Evolutionary conservation across 2,888 invertebrate species (phyloP), one percentile per base, ranked within the genome.

Genomic region (Margaritifera margaritifera): DNA sequence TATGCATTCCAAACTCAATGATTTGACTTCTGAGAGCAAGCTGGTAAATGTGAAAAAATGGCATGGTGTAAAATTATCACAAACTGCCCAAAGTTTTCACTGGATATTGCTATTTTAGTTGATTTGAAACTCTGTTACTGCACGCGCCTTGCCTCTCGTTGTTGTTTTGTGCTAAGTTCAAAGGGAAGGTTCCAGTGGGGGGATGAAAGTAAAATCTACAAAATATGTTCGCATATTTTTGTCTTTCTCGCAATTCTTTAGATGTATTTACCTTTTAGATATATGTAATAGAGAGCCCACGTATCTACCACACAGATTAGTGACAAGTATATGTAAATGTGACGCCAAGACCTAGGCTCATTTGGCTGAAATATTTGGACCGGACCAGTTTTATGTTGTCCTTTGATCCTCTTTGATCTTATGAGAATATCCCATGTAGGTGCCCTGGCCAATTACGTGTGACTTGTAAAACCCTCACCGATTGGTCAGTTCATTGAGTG

Each of bases 401-500:
- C 77, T 77, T 77, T 77, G 77, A 77, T 77, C 74, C 72, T 67
- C 77, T 77, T 77, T 77, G 77, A 77, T 77, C 68, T 74, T 59
- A 66, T 57, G 59, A 64, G 61, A 25, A 52, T 50, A 24, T n/a
- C 51, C 77, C 81, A 77, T 73, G 63, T 59, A 24, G 57, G 62
- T 54, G 66, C 72, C 81, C 71, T 77, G 72, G 72, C 63, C 72
- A 66, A 69, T 74, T 78, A 77, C 74, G 74, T 77, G 68, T 72
- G 70, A 74, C 74, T 79, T 84, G 84, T 84, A 84, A 86, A 79
- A 75, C 74, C 67, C 55, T 65, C 75, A 80, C 74, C 83, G 81
- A 87, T 87, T 87, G 86, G 87, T 79, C 81, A 74, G 65, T 69
- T 70, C 72, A 73, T 69, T 77, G 78, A 83, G 84, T 82, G 79